Conservation (phyloP, 2,113 vertebrate genomes). For the Leucosticte australis region DNA sequence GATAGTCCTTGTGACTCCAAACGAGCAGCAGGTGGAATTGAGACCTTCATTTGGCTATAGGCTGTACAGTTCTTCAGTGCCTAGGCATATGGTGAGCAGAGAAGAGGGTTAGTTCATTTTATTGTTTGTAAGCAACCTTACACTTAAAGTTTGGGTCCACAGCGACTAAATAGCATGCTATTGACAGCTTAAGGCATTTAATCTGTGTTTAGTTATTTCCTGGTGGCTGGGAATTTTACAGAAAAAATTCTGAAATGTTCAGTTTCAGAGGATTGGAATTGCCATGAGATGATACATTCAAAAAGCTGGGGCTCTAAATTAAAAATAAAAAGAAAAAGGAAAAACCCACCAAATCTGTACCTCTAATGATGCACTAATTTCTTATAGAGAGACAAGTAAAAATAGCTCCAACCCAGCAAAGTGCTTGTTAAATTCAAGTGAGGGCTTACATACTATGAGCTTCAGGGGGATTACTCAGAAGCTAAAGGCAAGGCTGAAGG, state of each 20-base stretch:
- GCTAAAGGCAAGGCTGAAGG: not conserved
- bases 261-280: not conserved
- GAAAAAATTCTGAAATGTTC: not conserved
- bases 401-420: not conserved
- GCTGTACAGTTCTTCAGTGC: rapidly evolving
- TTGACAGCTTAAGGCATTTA: not conserved
- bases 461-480: not conserved
- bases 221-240: not conserved
- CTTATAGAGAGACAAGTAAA: not conserved
- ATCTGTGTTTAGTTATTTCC: not conserved
- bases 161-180: not conserved
- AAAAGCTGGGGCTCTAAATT: not conserved
- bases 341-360: not conserved
- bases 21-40: not conserved
- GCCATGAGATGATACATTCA: not conserved
- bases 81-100: not conserved
- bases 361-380: not conserved
- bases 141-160: not conserved
- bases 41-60: not conserved
- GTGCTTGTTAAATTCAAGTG: not conserved
- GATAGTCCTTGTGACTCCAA: not conserved
- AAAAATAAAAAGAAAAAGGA: not conserved
- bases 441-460: not conserved
- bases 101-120: not conserved
- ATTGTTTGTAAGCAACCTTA: not conserved